Percentiles rank a stretch among this genome's conserved stretches.
These are phyloP conservation scores for Heliconius cydno DNA, from an alignment of 2,888 invertebrate species.

Conservation along the genomic window DNA sequence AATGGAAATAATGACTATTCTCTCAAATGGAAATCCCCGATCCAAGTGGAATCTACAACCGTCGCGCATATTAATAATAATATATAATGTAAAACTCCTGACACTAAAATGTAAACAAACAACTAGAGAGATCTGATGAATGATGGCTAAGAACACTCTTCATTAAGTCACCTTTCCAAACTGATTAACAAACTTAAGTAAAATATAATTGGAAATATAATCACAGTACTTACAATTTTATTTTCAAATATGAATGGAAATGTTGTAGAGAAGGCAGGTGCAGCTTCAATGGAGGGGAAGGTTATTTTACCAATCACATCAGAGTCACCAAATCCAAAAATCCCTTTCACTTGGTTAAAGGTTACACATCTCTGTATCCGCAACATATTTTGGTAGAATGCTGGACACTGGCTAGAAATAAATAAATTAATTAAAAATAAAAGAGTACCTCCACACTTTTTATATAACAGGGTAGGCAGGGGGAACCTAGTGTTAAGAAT, in stretches of 20 bases:
- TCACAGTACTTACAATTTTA: conserved; percentile 83
- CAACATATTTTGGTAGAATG: conserved; percentile 96
- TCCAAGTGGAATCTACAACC: not conserved
- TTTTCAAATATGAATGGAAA: conserved; percentile 95
- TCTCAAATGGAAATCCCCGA: not conserved
- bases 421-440: conserved; percentile 9
- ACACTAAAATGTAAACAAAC: too few species aligned
- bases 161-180: too few species aligned
- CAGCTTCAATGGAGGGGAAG: conserved; percentile 98
- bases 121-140: too few species aligned
- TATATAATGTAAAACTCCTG: too few species aligned
- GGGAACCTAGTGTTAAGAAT: too few species aligned
- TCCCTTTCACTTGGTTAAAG: conserved; percentile 98
- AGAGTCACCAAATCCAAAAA: conserved; percentile 98
- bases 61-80: too few species aligned
- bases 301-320: conserved; percentile 98
- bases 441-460: not conserved
- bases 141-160: too few species aligned
- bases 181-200: too few species aligned
- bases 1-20: not conserved
- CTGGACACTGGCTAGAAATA: conserved; percentile 88
- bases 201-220: not conserved
- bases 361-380: conserved; percentile 97
- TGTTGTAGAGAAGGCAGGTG: conserved; percentile 94
- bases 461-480: too few species aligned